These are phyloP conservation scores for Aporrectodea caliginosa DNA, from an alignment of 1,140 invertebrate species.

Conservation along the genomic window DNA sequence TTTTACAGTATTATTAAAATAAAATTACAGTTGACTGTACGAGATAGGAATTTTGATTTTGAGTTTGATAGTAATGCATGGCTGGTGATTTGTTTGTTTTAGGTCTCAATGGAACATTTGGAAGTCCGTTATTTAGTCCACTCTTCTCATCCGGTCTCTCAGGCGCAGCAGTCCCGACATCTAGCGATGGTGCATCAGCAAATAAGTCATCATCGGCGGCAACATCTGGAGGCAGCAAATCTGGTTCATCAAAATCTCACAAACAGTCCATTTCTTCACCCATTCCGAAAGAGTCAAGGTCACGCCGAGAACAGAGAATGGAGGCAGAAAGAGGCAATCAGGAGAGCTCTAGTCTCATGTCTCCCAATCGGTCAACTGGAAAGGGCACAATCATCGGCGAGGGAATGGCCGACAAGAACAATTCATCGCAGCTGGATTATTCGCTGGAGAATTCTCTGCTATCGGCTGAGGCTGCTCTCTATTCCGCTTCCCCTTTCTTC, in stretches of 20 bases:
- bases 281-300: not conserved
- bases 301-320: not conserved
- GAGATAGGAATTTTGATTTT: no score
- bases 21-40: no score
- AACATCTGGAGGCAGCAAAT: not conserved
- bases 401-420: not conserved
- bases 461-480: not conserved
- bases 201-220: not conserved
- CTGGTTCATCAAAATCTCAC: not conserved
- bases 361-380: not conserved
- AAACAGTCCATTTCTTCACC: not conserved
- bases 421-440: not conserved
- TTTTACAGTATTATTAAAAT: no score
- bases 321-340: not conserved
- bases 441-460: not conserved
- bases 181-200: not conserved
- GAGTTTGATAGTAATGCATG: no score
- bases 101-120: not conserved
- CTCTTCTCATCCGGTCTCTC: not conserved
- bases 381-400: no score
- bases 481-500: slow-evolving; percentile 19
- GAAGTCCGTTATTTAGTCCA: not conserved
- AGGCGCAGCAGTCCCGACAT: not conserved
- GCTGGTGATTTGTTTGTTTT: not conserved
- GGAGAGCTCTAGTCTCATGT: not conserved